Evolutionary conservation across 2,113 vertebrate species (phyloP).

Genomic region (human): GRCh38 chr5:151072001-151072500

Average conservation of each 20-base stretch:
- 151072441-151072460: neutral
- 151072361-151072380: neutral
- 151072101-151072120: neutral
- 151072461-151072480: neutral
- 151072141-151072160: neutral
- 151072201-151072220: neutral
- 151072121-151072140: neutral
- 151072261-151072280: neutral
- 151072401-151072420: neutral
- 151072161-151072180: neutral
- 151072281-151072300: neutral
- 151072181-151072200: no score
- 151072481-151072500: neutral
- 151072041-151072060: neutral
- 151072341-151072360: neutral
- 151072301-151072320: neutral
- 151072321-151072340: neutral
- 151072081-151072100: neutral
- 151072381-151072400: neutral
- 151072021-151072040: neutral
- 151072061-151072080: neutral
- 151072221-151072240: neutral
- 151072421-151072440: no score
- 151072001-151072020: neutral
- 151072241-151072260: neutral